Conservation (phyloP, 1,140 invertebrate genomes). For the Aphelinus certus region DNA sequence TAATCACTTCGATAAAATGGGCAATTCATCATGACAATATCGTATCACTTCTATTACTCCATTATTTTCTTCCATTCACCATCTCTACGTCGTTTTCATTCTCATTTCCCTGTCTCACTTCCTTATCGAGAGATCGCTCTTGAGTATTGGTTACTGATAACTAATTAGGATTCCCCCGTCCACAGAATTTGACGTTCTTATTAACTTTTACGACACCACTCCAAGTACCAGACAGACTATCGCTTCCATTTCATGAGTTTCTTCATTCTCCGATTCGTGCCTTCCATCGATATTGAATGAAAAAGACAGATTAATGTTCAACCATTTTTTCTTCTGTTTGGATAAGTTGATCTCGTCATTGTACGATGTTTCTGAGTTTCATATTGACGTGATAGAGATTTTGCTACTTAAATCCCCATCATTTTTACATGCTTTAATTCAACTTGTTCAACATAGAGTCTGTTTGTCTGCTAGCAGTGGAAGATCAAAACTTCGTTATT, state of each 20-base stretch:
- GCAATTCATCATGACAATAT: no score
- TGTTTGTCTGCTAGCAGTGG: no score
- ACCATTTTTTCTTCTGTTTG: not conserved
- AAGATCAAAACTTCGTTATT: no score
- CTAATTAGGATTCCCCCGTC: constrained; percentile 39
- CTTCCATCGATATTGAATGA: constrained; percentile 5
- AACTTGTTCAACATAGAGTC: no score
- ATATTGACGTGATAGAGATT: no score
- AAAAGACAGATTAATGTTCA: not conserved
- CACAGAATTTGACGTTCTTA: constrained; percentile 44
- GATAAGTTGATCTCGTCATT: not conserved
- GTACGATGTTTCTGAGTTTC: no score
- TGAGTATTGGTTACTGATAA: constrained; percentile 38
- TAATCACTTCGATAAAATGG: no score
- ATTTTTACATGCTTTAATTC: no score
- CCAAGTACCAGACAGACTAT: not conserved
- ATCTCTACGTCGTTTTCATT: constrained; percentile 3
- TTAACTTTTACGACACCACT: constrained; percentile 35
- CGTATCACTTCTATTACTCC: not conserved
- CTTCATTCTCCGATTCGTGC: not conserved
- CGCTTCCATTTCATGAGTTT: not conserved
- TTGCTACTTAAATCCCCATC: no score
- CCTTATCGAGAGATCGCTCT: constrained; percentile 26
- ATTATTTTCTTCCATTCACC: constrained; percentile 12
- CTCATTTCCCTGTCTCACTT: not conserved